A percentile compares a stretch with the other conserved stretches of the same genome.
These are phyloP conservation scores for Calidris pugnax DNA, from an alignment of 2,113 vertebrate genomes.

Conservation along the genomic window DNA sequence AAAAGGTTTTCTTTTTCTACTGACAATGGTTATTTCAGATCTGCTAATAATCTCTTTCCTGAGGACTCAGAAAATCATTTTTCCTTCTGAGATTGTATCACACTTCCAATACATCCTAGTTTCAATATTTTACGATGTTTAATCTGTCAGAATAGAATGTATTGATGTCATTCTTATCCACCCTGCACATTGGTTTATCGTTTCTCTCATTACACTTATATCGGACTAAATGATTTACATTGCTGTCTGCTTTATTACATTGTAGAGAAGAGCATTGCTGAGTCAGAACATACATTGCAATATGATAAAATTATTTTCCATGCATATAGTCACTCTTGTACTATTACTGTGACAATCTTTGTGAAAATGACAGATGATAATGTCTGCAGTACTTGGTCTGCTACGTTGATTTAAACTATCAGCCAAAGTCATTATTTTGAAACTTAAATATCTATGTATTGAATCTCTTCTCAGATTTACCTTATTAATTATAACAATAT, in stretches of 20 bases:
- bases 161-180: conserved; percentile 66
- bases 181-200: conserved; percentile 62
- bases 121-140: conserved; percentile 72
- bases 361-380: not conserved
- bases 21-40: not conserved
- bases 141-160: conserved; percentile 63
- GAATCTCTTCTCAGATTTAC: conserved; percentile 2
- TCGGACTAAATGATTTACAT: conserved; percentile 58
- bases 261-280: conserved; percentile 44
- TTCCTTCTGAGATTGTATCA: conserved; percentile 49
- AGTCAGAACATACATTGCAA: conserved; percentile 64
- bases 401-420: not conserved
- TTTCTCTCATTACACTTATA: conserved; percentile 62
- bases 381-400: not conserved
- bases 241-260: conserved; percentile 63
- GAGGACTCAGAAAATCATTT: not conserved
- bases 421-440: conserved; percentile 2
- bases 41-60: conserved; percentile 21
- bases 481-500: conserved; percentile 13
- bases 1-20: not conserved
- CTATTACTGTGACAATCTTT: not conserved
- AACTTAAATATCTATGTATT: not conserved
- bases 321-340: not conserved
- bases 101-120: conserved; percentile 47
- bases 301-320: conserved; percentile 69